phyloP scores from a whole-genome alignment of 2,888 invertebrate species.

The Phyto melanocephala region DNA sequence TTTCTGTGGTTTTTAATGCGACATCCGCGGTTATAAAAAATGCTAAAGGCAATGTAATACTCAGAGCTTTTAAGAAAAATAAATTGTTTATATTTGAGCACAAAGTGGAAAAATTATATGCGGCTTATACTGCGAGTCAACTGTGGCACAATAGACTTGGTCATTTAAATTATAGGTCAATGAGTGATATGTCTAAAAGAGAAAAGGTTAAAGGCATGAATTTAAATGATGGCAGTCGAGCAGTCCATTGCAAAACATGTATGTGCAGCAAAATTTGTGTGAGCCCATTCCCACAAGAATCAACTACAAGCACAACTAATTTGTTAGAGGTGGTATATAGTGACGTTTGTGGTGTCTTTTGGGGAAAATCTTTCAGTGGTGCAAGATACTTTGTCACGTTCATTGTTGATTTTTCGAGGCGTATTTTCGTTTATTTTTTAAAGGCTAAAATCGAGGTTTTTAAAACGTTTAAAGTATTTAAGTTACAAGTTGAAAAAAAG shows the following conservation, averaged over 20 bases:
- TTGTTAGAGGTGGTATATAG: conserved; percentile 31
- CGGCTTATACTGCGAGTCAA: neutral
- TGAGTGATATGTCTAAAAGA: conserved; percentile 14
- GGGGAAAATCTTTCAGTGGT: conserved; percentile 30
- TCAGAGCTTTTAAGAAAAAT: too few species aligned
- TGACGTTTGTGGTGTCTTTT: conserved; percentile 51
- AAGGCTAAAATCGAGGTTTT: conserved; percentile 22
- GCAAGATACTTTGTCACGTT: conserved; percentile 35
- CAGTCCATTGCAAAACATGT: conserved; percentile 21
- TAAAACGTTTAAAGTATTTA: neutral
- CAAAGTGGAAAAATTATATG: neutral
- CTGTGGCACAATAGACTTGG: conserved; percentile 50
- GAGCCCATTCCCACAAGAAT: conserved; percentile 16
- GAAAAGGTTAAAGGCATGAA: too few species aligned
- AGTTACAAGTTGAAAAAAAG: neutral
- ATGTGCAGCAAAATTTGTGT: conserved; percentile 39
- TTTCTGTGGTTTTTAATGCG: too few species aligned
- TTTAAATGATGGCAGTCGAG: neutral
- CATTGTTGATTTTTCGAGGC: conserved; percentile 8
- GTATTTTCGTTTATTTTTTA: conserved; percentile 26
- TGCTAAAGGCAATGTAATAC: too few species aligned
- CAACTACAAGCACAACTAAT: neutral
- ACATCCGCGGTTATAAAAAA: too few species aligned
- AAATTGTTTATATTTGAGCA: too few species aligned
- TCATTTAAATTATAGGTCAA: conserved; percentile 39